Evolutionary conservation across 1,140 invertebrate genomes (phyloP).

Genomic region (Leptinotarsa lineolata): DNA sequence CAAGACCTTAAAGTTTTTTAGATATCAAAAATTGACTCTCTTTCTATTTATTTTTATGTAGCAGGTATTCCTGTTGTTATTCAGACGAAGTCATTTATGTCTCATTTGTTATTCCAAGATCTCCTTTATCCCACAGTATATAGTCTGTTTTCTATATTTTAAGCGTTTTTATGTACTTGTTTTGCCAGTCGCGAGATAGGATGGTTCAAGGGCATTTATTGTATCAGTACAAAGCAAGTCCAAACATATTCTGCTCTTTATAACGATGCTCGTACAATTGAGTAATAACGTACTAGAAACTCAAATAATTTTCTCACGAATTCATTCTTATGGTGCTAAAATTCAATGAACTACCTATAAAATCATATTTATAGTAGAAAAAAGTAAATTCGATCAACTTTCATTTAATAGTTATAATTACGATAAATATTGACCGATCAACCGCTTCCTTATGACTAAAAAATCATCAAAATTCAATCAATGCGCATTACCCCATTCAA

Average conservation of each 20-base stretch:
- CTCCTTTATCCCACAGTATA: neutral
- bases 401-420: neutral
- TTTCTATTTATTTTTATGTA: neutral
- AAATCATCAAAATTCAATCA: no score
- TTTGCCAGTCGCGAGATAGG: neutral
- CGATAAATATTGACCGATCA: no score
- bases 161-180: slow-evolving; percentile 1
- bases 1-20: neutral
- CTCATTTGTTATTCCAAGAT: slow-evolving; percentile 10
- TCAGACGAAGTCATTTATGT: neutral
- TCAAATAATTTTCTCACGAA: no score
- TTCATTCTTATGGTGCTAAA: no score
- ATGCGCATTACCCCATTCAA: no score
- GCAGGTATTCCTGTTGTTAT: slow-evolving; percentile 2
- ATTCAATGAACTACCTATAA: neutral
- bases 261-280: neutral
- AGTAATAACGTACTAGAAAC: neutral
- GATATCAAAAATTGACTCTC: neutral
- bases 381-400: neutral
- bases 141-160: neutral
- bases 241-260: neutral
- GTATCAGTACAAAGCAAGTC: neutral
- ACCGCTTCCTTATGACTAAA: no score
- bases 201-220: neutral
- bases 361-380: neutral